Base-by-base conservation (phyloP, 2,888 invertebrate species). In the Saturnia pavonia region DNA sequence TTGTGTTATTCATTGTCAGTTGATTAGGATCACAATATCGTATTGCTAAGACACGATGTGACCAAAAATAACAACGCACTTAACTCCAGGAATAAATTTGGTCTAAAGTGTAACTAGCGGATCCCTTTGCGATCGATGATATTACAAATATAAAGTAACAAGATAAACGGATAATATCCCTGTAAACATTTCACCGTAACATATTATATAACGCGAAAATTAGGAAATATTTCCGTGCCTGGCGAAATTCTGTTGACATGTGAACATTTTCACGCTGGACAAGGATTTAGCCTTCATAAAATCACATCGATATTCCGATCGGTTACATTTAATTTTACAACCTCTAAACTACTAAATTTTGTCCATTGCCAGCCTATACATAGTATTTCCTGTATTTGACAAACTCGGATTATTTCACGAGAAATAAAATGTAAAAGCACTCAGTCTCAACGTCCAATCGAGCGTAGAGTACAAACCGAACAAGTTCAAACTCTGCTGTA, bases 401-500 rank as follows among this genome's bases (percentile, higher is more conserved):
- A 60, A 57, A 25, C 27, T 60, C 25, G 11, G 57, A 60, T 60
- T 60, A 27, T 27, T 60, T 27, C 27, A 14, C 14, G 25, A 60
- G 25, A 60, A 60, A 60, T 60, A 60, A 60, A 27, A 60, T 60
- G 11, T 12, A 60, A 60, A 60, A 60, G 57, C 57, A 60, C 57
- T 60, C 57, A 27, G 57, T 60, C 14, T 40, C 40, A 11, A 65
- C 40, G 9, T 40, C 63, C 40, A 65, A 65, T 65, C 65, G 65
- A 65, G 65, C 65, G n/a, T 40, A 40, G 9, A n/a, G 65, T 65
- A 40, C n/a, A n/a, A 40, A 65, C 40, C 40, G 40, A 40, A 72
- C 71, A 71, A 75, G 63, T 69, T 68, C 57, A 67, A 66, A 74
- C 66, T 66, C 69, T 43, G 65, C 60, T 42, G 34, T 27, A 12